Evolutionary conservation across 2,113 vertebrate species (phyloP).

Genomic region (Mustelus asterias): DNA sequence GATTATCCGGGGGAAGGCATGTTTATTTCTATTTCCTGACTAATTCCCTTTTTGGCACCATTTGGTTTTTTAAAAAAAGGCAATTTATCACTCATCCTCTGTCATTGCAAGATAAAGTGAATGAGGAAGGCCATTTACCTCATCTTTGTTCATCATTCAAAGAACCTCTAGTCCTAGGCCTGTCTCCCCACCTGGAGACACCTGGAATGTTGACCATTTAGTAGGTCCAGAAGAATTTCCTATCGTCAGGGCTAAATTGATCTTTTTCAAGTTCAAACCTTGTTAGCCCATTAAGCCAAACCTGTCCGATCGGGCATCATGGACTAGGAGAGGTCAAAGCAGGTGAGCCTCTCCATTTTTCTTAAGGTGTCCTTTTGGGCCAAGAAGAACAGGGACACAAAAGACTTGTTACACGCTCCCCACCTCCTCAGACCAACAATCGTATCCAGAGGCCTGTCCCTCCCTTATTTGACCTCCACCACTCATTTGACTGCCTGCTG

Average conservation of each 20-base stretch:
- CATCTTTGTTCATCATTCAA: not conserved
- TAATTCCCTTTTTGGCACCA: not conserved
- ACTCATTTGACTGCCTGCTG: not conserved
- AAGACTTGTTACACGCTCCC: not conserved
- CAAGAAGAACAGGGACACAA: not conserved
- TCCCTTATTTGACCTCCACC: not conserved
- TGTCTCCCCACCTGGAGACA: not conserved
- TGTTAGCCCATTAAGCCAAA: not conserved
- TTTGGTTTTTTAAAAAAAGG: not conserved
- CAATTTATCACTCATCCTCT: not conserved
- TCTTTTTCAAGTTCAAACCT: not conserved
- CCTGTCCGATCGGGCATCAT: not conserved
- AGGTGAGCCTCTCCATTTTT: no score
- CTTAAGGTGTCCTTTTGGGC: not conserved
- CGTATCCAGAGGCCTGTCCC: not conserved
- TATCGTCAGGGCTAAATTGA: not conserved
- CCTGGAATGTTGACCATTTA: not conserved
- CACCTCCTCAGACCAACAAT: not conserved
- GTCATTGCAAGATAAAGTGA: not conserved
- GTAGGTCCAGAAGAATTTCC: not conserved
- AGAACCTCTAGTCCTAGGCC: not conserved
- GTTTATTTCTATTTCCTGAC: not conserved
- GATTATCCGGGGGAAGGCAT: not conserved
- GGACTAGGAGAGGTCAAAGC: not conserved
- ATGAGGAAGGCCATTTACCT: not conserved